Base-by-base conservation (phyloP, 1,140 invertebrate species). In the Eciton burchellii region DNA sequence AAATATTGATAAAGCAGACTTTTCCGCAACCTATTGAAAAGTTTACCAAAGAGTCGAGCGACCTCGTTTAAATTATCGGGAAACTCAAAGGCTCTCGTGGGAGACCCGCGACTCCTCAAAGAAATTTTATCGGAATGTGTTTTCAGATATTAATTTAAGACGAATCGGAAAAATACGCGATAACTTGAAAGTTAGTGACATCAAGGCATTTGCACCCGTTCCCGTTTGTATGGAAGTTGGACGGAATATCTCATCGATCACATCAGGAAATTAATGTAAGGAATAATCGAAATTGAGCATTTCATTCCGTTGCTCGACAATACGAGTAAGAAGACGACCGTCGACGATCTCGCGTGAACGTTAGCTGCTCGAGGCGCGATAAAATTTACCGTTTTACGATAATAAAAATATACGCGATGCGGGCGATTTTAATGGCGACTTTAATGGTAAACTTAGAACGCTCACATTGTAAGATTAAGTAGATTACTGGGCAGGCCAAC, bases 1-100 rank as follows among this genome's bases (percentile, higher is more conserved):
- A 45, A 66, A 54, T n/a, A 77, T 77, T 14, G 49, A 77, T 70
- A 70, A 79, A 16, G 6, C 47, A 56, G 74, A 45, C n/a, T 21
- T 68, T 6, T 35, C 26, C 41, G 11, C 21, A 68, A 35, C 19
- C 16, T 6, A 66, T 52, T n/a, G 16, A 57, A 52, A 65, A 65
- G 21, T 29, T 77, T 54, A 77, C 16, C 3, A 56, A 68, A 66
- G 35, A 54, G 21, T 66, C 21, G 1, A 57, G 14, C 12, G 6
- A 45, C 29, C 21, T 79, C 4, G 6, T 52, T 65, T 54, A 52
- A 43, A 41, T 62, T 43, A 62, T 62, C 24, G 52, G n/a, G 19
- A n/a, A 54, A 54, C n/a, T 3, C 16, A n/a, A 62, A 62, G 29
- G 16, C 6, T 35, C 26, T 35, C 6, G n/a, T n/a, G n/a, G n/a